Conservation (phyloP, 2,888 invertebrate genomes). For the Drosophila nigritarsus region DNA sequence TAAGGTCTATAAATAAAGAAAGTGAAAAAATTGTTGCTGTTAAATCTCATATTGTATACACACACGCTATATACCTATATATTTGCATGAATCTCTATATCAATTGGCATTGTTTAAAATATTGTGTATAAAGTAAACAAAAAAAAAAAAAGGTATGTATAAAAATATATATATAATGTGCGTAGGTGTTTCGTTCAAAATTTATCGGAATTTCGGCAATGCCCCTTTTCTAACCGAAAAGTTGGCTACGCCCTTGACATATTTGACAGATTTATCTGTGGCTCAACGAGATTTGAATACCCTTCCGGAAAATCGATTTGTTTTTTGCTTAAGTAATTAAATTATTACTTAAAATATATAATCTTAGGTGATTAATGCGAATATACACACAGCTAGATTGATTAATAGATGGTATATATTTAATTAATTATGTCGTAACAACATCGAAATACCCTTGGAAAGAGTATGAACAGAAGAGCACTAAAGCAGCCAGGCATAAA, state of each 20-base stretch:
- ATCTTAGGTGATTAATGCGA: background rate
- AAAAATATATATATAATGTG: background rate
- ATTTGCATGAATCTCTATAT: conserved; percentile 19
- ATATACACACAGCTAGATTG: background rate
- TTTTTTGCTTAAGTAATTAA: background rate
- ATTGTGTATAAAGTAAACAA: conserved; percentile 20
- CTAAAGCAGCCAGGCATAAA: conserved; percentile 1
- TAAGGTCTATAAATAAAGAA: conserved; percentile 58
- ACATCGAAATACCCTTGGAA: background rate
- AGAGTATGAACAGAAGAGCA: background rate
- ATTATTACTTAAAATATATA: background rate
- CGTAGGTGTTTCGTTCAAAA: background rate
- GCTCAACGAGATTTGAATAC: background rate
- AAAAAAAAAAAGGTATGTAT: background rate
- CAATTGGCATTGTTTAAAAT: conserved; percentile 38
- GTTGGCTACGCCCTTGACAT: conserved; percentile 2
- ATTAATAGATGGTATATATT: background rate
- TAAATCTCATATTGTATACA: conserved; percentile 42
- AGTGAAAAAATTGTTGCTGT: conserved; percentile 41
- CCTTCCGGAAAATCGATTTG: background rate
- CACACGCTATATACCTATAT: conserved; percentile 9
- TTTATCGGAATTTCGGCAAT: background rate
- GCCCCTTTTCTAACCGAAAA: background rate
- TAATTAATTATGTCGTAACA: background rate
- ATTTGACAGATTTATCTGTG: background rate